Base-by-base conservation (phyloP, 2,797 vertebrate genomes). In the Lacerta viridis region DNA sequence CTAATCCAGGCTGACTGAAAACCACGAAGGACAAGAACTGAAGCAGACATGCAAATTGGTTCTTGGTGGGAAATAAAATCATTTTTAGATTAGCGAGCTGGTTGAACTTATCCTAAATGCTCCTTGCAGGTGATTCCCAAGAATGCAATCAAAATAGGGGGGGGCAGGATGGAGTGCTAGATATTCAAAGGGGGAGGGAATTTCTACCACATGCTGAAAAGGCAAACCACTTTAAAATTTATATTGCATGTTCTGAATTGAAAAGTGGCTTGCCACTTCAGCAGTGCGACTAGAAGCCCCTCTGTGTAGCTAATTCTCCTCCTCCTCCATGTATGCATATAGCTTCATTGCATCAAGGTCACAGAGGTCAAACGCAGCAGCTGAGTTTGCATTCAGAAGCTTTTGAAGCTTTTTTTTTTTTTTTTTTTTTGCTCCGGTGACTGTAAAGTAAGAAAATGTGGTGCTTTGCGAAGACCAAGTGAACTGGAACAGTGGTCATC, bases 201-300 rank as follows among this genome's bases (percentile, higher is more conserved):
- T 69, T 23, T 86, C 55, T 69, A 20, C 17, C n/a, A 23, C 29
- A 79, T 69, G 76, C 66, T 71, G 66, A 86, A 79, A 46, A 86
- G 46, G 20, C 43, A 79, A 59, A 71, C 20, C 61, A 66, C 41
- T 68, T 43, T 46, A 68, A 33, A 43, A n/a, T 8, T 61, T 25
- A 27, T 27, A 78, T 71, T 39, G 46, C 29, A 41, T 46, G 41
- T 68, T 78, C 41, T 17, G 20, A 50, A 78, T 10, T 46, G 64
- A 55, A 59, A 86, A 72, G 33, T n/a, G 17, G 33, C 36, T 71
- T 80, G 77, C 77, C 66, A 59, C 46, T 71, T 55, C 33, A 71
- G 46, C 5, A 25, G 39, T 9, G 69, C 33, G 33, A 61, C 36
- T 39, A 87, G 46, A n/a, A 80, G 23, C 68, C 25, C 25, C 18